These are phyloP conservation scores for Styela plicata DNA, from an alignment of 23 tunicate genomes.

Conservation along the genomic window DNA sequence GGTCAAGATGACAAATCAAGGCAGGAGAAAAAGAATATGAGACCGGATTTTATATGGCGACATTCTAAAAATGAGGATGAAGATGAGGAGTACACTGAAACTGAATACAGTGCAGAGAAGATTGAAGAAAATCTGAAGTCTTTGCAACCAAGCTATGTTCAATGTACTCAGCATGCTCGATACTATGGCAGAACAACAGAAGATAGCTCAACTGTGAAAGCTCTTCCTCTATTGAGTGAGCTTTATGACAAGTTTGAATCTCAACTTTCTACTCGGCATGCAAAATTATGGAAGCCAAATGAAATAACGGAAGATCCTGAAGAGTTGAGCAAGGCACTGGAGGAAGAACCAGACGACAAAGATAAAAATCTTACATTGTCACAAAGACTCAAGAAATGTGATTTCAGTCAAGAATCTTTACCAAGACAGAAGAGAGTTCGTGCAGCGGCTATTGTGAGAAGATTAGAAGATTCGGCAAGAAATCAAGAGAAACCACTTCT, in stretches of 20 bases:
- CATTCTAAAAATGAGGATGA: neutral
- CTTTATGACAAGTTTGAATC: constrained; percentile 11
- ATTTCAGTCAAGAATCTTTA: constrained; percentile 33
- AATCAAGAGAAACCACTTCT: constrained; percentile 24
- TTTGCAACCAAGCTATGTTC: constrained; percentile 65
- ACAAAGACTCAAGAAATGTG: constrained; percentile 31
- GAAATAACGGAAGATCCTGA: neutral
- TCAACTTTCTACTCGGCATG: constrained; percentile 18
- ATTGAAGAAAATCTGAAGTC: constrained; percentile 47
- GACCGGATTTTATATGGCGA: neutral
- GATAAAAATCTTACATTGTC: neutral
- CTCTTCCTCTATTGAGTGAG: neutral
- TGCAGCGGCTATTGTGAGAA: constrained; percentile 46
- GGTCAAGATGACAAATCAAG: neutral
- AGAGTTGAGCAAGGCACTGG: neutral
- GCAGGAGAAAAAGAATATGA: neutral
- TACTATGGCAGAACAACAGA: constrained; percentile 36
- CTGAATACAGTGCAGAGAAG: constrained; percentile 13
- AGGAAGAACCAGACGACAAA: neutral
- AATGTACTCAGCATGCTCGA: constrained; percentile 80
- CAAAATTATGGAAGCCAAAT: constrained; percentile 23
- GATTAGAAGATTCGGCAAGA: constrained; percentile 40
- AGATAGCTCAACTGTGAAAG: neutral
- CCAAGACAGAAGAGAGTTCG: constrained; percentile 69
- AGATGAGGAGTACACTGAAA: neutral